These are phyloP conservation scores for Rhagoletis zephyria DNA, from an alignment of 1,140 invertebrate species.

Conservation along the genomic window DNA sequence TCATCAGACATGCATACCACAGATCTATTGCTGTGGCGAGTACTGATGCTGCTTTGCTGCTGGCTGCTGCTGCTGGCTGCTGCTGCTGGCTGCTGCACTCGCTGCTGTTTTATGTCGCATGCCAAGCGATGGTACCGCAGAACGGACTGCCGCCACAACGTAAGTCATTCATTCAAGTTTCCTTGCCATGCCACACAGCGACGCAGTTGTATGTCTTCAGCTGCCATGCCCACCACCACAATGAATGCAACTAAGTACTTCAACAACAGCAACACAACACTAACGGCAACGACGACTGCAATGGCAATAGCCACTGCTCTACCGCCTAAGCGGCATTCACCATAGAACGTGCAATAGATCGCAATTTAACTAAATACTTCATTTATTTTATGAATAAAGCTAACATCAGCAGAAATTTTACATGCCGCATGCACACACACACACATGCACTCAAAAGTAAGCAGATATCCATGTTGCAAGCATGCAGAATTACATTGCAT, in stretches of 20 bases:
- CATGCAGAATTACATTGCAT: slow-evolving; percentile 16
- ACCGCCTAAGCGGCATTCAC: slow-evolving; percentile 14
- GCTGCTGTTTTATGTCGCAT: slow-evolving; percentile 34
- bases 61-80: neutral
- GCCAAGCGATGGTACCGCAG: neutral
- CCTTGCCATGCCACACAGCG: slow-evolving; percentile 10
- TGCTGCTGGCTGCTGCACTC: too few relatives aligned
- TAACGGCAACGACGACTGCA: neutral
- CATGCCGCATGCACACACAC: neutral
- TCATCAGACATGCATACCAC: slow-evolving; percentile 31
- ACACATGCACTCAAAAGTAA: neutral
- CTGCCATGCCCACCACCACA: neutral
- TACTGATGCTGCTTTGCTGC: neutral
- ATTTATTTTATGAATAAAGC: slow-evolving; percentile 50
- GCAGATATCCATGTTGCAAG: neutral
- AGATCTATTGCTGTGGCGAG: slow-evolving; percentile 18
- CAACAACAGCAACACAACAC: neutral
- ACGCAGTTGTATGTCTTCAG: neutral
- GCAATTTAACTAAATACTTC: slow-evolving; percentile 48
- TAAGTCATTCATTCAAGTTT: slow-evolving; percentile 33
- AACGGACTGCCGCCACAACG: neutral
- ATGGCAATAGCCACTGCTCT: neutral
- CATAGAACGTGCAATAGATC: slow-evolving; percentile 48
- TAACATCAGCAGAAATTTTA: slow-evolving; percentile 43
- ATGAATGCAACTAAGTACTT: neutral